Evolutionary conservation across 2,113 vertebrate species (phyloP).

Genomic region (Erpornis zantholeuca): DNA sequence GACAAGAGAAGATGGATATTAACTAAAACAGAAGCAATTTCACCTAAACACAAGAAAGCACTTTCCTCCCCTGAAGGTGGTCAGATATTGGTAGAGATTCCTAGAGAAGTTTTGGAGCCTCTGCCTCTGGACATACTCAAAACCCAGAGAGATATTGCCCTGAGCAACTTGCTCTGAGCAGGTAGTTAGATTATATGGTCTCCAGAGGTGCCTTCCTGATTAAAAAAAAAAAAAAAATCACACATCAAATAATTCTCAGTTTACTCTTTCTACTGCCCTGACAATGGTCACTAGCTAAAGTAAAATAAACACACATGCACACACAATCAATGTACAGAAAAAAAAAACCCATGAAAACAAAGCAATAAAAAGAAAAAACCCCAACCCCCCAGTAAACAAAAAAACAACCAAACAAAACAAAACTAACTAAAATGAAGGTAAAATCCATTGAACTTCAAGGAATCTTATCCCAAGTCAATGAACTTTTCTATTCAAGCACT

Average conservation of each 20-base stretch:
- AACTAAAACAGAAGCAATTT: neutral
- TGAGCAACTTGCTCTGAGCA: neutral
- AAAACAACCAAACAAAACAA: neutral
- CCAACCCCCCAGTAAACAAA: too few species aligned
- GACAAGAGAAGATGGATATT: fast-evolving
- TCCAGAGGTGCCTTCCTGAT: neutral
- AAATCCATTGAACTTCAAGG: neutral
- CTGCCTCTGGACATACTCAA: neutral
- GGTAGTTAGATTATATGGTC: too few species aligned
- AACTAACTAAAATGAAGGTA: neutral
- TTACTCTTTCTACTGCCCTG: neutral
- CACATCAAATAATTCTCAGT: neutral
- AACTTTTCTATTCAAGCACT: neutral
- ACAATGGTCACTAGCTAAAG: neutral
- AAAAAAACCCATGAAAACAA: neutral
- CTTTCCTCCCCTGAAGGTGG: neutral
- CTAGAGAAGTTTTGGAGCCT: neutral
- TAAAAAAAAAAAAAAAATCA: neutral
- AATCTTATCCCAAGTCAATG: neutral
- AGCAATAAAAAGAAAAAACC: neutral
- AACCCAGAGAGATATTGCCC: neutral
- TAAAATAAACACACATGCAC: neutral
- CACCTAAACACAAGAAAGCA: neutral
- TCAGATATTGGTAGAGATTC: neutral
- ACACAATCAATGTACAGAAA: fast-evolving